These are phyloP conservation scores for Pristiophorus japonicus DNA, from an alignment of 2,113 vertebrate species.

Conservation along the genomic window DNA sequence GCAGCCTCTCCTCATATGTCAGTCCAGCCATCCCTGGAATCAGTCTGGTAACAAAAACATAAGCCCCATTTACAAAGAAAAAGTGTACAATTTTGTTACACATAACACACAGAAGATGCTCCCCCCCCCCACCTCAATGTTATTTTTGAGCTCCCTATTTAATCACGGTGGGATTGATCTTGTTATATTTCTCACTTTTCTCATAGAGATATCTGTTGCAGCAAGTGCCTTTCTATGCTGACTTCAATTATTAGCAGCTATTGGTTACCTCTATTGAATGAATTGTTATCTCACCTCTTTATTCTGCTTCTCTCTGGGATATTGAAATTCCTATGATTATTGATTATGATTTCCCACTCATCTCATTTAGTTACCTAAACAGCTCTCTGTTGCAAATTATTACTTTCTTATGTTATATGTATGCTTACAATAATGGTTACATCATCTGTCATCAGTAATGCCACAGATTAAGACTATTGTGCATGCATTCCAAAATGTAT, in stretches of 20 bases:
- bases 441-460: not conserved
- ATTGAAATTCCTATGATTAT: not conserved
- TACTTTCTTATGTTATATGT: not conserved
- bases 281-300: not conserved
- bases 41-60: not conserved
- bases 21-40: no score
- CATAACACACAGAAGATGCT: not conserved
- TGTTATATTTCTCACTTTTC: not conserved
- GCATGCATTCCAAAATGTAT: not conserved
- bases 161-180: not conserved
- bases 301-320: not conserved
- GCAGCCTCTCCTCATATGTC: no score
- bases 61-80: not conserved
- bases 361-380: not conserved
- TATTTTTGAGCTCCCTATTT: not conserved
- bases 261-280: not conserved
- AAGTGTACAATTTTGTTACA: not conserved
- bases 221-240: not conserved
- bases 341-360: not conserved
- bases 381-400: not conserved
- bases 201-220: no score
- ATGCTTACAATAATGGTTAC: not conserved
- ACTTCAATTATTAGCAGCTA: no score
- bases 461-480: not conserved
- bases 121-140: no score